Conservation (phyloP, 2,113 vertebrate species). For the Bos taurus region DNA sequence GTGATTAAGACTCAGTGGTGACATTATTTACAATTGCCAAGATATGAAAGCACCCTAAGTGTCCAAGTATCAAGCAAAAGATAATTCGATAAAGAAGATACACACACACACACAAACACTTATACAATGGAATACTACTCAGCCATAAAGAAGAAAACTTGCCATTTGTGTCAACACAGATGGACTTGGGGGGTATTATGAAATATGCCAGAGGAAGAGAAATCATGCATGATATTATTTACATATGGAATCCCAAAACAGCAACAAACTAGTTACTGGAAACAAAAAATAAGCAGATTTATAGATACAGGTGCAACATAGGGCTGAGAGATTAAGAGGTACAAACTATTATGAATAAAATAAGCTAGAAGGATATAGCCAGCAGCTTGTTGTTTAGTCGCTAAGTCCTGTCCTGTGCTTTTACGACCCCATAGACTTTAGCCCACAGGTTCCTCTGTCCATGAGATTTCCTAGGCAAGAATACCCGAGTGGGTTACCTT, state of each 20-base stretch:
- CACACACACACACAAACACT: background rate
- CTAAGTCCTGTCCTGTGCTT: background rate
- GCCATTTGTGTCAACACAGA: background rate
- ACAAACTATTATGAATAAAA: background rate
- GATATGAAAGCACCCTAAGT: background rate
- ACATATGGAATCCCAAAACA: background rate
- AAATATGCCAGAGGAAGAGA: background rate
- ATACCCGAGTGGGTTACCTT: background rate
- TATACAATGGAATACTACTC: background rate
- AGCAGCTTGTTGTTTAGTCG: background rate
- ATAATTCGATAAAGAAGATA: background rate
- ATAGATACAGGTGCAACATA: background rate
- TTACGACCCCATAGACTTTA: background rate
- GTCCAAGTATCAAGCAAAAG: background rate
- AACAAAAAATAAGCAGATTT: background rate
- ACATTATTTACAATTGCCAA: background rate
- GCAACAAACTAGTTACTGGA: background rate
- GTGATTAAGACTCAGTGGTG: background rate
- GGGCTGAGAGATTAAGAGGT: background rate
- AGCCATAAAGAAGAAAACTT: background rate
- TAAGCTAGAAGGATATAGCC: background rate
- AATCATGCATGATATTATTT: background rate
- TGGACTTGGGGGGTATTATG: background rate
- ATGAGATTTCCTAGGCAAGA: background rate
- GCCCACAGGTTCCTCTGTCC: background rate